Evolutionary conservation across 2,888 invertebrate species (phyloP), one percentile per base, ranked within the genome.

Genomic region (Cyaniris semiargus): DNA sequence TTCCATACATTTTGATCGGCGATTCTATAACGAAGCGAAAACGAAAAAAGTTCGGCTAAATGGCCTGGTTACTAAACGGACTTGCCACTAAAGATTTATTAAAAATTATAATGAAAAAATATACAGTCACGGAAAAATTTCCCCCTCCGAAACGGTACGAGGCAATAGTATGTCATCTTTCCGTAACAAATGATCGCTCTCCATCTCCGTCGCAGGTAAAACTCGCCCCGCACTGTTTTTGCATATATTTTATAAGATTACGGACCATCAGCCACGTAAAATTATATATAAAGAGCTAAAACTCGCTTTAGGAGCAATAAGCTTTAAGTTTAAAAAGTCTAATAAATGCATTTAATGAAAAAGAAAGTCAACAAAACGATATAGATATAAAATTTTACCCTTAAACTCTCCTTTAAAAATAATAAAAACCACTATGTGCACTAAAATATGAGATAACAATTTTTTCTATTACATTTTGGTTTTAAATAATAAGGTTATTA

Each of bases 141-240:
- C 74, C 71, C 75, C 72, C 75, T 76, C 77, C 74, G 53, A 70
- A 72, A 38, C 76, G 80, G 80, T 80, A 77, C 79, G 77, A 81
- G 84, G 85, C 92, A 93, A 93, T 93, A 91, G 89, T 92, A 91
- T 93, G 94, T 94, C 94, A 92, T 90, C 91, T 90, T 87, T 89
- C 85, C 86, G 86, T 93, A 88, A 94, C 88, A 92, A 93, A 94
- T 93, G 94, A 92, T 90, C 87, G 81, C 81, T 82, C 86, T 86
- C 84, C 82, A 83, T 85, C 87, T 85, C 84, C 80, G 84, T 81
- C 80, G 79, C 77, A 79, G 81, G 82, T 82, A 77, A 80, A 82
- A 23, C 71, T 71, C 81, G 82, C 82, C 84, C 85, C 85, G 87
- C 88, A 87, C 86, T 87, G 89, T 90, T 90, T 90, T 90, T 89